Evolutionary conservation across 2,113 vertebrate genomes (phyloP).

Genomic region (Urocynchramus pylzowi): DNA sequence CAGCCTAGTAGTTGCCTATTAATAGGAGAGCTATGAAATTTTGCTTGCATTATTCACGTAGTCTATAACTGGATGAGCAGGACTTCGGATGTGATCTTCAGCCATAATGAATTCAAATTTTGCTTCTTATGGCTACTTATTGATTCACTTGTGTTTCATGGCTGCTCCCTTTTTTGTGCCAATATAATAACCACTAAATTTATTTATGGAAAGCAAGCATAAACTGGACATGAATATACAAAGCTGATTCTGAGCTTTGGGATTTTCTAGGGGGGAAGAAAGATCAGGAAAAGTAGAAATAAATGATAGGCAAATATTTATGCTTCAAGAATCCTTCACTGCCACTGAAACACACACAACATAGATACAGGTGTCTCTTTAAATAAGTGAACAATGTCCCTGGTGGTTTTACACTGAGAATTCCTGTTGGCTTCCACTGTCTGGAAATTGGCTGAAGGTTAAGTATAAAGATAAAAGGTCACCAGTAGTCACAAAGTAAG

Average conservation of each 20-base stretch:
- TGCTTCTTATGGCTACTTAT: background rate
- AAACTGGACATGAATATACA: background rate
- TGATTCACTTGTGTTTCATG: background rate
- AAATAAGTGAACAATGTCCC: background rate
- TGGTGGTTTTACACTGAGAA: background rate
- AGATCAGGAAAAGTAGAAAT: background rate
- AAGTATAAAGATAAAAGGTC: background rate
- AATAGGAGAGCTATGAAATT: background rate
- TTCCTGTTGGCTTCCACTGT: background rate
- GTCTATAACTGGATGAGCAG: background rate
- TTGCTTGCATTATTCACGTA: background rate
- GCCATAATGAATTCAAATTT: background rate
- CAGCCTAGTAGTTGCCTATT: background rate
- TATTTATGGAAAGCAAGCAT: background rate
- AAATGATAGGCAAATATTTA: background rate
- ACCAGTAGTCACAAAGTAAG: conserved; percentile 11
- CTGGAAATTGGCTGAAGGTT: conserved; percentile 10
- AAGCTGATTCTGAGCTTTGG: background rate
- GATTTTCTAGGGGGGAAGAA: background rate
- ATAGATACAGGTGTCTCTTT: background rate
- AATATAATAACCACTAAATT: background rate
- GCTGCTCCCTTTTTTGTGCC: background rate
- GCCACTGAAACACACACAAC: background rate
- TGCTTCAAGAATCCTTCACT: background rate
- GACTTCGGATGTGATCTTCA: background rate